Evolutionary conservation across 2,797 vertebrate species (phyloP).

Genomic region (Tragelaphus eurycerus): DNA sequence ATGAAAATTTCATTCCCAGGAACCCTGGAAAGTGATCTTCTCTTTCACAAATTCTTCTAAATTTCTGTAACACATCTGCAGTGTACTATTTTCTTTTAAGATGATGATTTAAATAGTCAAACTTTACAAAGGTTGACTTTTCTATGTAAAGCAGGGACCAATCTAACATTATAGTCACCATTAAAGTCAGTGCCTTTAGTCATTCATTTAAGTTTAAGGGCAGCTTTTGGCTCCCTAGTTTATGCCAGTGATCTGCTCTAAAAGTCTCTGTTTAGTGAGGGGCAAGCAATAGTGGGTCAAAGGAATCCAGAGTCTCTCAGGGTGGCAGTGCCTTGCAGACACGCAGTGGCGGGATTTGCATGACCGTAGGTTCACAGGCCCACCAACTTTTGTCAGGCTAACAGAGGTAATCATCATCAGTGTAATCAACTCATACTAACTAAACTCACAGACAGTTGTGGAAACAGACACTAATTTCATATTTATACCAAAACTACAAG

Average conservation of each 20-base stretch:
- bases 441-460: neutral
- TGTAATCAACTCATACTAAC: neutral
- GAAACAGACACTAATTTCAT: neutral
- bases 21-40: neutral
- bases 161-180: neutral
- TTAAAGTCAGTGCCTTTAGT: neutral
- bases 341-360: neutral
- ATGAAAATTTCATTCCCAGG: neutral
- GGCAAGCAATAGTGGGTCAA: neutral
- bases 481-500: neutral
- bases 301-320: neutral
- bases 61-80: neutral
- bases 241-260: neutral
- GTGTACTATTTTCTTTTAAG: neutral
- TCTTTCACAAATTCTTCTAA: neutral
- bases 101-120: neutral
- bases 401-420: neutral
- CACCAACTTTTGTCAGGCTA: neutral
- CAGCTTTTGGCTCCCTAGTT: neutral
- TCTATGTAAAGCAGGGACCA: neutral
- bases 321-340: neutral
- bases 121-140: neutral
- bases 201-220: neutral
- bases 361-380: neutral
- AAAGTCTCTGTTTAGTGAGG: neutral